Evolutionary conservation across 2,888 invertebrate genomes (phyloP).

Genomic region (Ormyrus nitidulus): DNA sequence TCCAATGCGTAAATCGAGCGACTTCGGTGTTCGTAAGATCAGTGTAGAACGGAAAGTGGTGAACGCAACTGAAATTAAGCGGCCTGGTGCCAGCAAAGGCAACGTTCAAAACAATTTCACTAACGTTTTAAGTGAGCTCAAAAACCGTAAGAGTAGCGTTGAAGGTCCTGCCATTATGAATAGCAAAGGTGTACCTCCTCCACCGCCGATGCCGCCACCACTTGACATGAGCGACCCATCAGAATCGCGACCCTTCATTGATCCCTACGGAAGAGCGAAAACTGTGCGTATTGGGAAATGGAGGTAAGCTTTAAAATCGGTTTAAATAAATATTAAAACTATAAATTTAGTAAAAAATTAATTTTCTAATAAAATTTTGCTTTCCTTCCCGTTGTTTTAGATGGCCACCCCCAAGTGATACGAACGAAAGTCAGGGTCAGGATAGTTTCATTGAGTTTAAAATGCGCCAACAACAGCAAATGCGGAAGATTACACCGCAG

Average conservation of each 20-base stretch:
- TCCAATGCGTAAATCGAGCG: conserved; percentile 64
- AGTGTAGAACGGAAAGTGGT: conserved; percentile 67
- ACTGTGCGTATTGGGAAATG: conserved; percentile 97
- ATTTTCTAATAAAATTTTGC: neutral
- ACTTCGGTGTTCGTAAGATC: conserved; percentile 68
- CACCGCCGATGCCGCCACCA: conserved; percentile 93
- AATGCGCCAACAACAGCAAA: conserved; percentile 82
- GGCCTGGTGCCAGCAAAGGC: conserved; percentile 66
- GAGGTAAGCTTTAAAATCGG: conserved; percentile 76
- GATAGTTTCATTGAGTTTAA: conserved; percentile 93
- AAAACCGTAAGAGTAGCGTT: conserved; percentile 75
- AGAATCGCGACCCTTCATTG: conserved; percentile 88
- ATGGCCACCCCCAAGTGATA: conserved; percentile 93
- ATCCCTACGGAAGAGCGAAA: conserved; percentile 94
- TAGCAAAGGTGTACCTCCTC: conserved; percentile 80
- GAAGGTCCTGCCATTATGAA: conserved; percentile 69
- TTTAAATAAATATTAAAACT: neutral
- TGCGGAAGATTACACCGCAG: conserved; percentile 87
- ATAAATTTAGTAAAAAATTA: neutral
- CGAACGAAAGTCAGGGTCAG: conserved; percentile 80
- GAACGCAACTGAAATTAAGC: conserved; percentile 68
- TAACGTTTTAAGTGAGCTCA: conserved; percentile 77
- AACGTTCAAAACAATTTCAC: conserved; percentile 76
- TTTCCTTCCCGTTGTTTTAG: conserved; percentile 55
- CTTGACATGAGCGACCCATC: conserved; percentile 88